Evolutionary conservation across 2,888 invertebrate genomes (phyloP), one percentile per base, ranked within the genome.

Genomic region (Liopterus haemorrhoidalis): DNA sequence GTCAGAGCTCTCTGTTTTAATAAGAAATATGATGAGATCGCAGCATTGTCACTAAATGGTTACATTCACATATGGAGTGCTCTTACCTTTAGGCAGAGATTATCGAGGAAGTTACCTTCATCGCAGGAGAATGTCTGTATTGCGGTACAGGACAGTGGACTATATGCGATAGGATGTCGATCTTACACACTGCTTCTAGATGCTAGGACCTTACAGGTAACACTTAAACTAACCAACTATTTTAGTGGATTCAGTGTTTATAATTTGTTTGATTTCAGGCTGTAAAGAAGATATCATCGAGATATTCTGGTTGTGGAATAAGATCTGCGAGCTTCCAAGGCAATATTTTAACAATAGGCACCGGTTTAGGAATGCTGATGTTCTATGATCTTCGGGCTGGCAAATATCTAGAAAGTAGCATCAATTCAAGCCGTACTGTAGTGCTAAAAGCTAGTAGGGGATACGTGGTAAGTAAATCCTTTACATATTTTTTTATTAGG

Each of bases 1-100:
- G 82, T 70, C 18, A 79, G 95, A 51, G 91, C 94, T 12, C 69
- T 96, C 24, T 84, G 87, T 14, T 94, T 90, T 66, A 93, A 94
- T 70, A 76, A 82, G 56, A 78, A 79, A 12, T 85, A 85, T 67
- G 81, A 85, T 55, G 93, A 94, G 71, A 79, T 95, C 47, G 93
- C 91, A 0, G 91, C 91, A 6, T 72, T 95, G 2, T 92, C 93
- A 0, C 72, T 94, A 6, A 95, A 95, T 69, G 92, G 92, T 1
- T 93, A 85, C 67, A 88, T 95, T 63, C 94, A 95, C 70, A 83
- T 94, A 56, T 94, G 93, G 81, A 88, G 83, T 70, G 88, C 91
- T 0, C 85, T 89, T 67, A 83, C 82, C 8, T 93, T 94, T 68
- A 79, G 81, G 49, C 92, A 93, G 74, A 90, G 85, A 62, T 76